Conservation (phyloP, 92 coral and sea anemone genomes). For the Phymanthus crucifer region DNA sequence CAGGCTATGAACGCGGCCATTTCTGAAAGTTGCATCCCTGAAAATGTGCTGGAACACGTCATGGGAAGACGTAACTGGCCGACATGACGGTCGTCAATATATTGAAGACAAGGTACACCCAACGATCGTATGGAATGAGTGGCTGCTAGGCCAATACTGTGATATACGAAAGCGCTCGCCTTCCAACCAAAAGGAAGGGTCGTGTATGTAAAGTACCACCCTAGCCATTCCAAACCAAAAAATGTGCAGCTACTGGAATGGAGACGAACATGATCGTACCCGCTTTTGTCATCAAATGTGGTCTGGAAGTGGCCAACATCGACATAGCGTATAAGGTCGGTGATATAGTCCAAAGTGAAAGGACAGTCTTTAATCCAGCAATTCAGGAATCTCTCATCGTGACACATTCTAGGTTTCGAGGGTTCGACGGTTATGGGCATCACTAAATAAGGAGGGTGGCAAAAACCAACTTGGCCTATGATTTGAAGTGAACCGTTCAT, state of each 20-base stretch:
- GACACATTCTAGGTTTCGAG: constrained; percentile 25
- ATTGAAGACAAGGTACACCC: constrained; percentile 24
- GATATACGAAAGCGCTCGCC: constrained; percentile 27
- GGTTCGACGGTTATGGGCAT: constrained; percentile 28
- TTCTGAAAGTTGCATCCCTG: constrained; percentile 13
- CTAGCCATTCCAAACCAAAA: constrained; percentile 27
- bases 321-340: constrained; percentile 27
- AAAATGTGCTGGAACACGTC: background rate
- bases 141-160: constrained; percentile 21
- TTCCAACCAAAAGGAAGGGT: constrained; percentile 40
- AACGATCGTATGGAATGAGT: constrained; percentile 22
- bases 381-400: constrained; percentile 34
- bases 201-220: constrained; percentile 32
- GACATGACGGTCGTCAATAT: constrained; percentile 27
- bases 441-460: constrained; percentile 24
- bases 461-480: constrained; percentile 4
- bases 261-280: constrained; percentile 8
- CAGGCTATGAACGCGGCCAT: constrained; percentile 53
- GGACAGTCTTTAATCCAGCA: constrained; percentile 33
- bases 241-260: constrained; percentile 31
- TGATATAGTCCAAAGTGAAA: constrained; percentile 32
- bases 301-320: constrained; percentile 10
- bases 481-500: constrained; percentile 25
- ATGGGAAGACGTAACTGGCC: constrained; percentile 20
- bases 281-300: too few relatives aligned